Evolutionary conservation across 2,888 invertebrate genomes (phyloP).

Genomic region (Dryobota labecula): DNA sequence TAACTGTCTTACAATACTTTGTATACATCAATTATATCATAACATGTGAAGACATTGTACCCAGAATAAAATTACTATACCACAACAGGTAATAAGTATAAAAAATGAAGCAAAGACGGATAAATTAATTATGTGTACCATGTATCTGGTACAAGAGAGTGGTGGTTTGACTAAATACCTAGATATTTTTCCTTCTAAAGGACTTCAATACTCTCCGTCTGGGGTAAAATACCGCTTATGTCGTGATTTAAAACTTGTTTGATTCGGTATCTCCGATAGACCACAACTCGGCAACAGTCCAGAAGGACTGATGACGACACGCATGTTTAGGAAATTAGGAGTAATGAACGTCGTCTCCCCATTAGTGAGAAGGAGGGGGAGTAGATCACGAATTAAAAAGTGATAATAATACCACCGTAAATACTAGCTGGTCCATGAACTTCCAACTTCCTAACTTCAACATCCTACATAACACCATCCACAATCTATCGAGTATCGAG

Average conservation of each 20-base stretch:
- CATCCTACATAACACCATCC: slow-evolving; percentile 67
- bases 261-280: neutral
- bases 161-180: rapidly evolving
- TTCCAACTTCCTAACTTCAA: neutral
- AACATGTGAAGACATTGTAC: too few species aligned
- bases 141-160: too few species aligned
- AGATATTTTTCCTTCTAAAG: neutral
- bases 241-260: neutral
- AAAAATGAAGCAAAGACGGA: too few species aligned
- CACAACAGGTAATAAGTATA: too few species aligned
- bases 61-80: too few species aligned
- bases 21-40: too few species aligned
- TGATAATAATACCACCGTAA: neutral
- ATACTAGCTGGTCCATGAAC: slow-evolving; percentile 11
- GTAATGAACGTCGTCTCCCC: neutral
- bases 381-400: neutral
- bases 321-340: too few species aligned
- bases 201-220: neutral
- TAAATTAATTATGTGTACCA: too few species aligned
- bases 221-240: neutral
- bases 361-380: neutral
- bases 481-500: slow-evolving; percentile 75
- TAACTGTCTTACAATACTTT: too few species aligned
- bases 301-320: too few species aligned
- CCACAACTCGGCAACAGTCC: neutral